Percentiles rank a stretch among this genome's conserved stretches.
Conservation (phyloP, 1,140 invertebrate genomes). For the Drosophila persimilis region DNA sequence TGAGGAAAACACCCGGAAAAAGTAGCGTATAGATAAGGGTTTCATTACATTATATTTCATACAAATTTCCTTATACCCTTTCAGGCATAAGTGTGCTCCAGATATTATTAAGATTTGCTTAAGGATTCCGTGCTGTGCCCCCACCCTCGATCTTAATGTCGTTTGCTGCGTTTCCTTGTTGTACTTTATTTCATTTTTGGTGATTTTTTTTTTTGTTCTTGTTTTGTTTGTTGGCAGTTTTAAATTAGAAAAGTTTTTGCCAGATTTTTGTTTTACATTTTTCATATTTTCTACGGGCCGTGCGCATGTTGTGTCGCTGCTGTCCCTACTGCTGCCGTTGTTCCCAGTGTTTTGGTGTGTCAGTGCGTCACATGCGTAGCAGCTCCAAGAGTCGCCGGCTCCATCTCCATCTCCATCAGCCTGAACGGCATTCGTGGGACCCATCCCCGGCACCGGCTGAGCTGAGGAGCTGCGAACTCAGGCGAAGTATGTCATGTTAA, state of each 20-base stretch:
- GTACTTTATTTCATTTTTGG: slow-evolving; percentile 62
- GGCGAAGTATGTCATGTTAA: slow-evolving; percentile 67
- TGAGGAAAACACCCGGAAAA: neutral
- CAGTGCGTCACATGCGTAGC: slow-evolving; percentile 69
- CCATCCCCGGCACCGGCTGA: slow-evolving; percentile 42
- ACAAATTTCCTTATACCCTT: slow-evolving; percentile 1
- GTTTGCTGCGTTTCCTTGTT: slow-evolving; percentile 54
- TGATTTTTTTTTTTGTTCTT: slow-evolving; percentile 27
- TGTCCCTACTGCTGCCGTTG: slow-evolving; percentile 21
- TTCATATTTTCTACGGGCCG: slow-evolving; percentile 78
- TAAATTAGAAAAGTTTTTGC: slow-evolving; percentile 81
- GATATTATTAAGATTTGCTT: slow-evolving; percentile 73
- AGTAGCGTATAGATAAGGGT: too few species aligned
- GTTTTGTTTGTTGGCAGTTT: slow-evolving; percentile 71
- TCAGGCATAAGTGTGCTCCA: slow-evolving; percentile 34
- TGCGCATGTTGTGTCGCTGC: slow-evolving; percentile 70
- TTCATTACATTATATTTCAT: too few species aligned
- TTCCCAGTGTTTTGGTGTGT: slow-evolving; percentile 40
- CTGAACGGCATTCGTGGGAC: slow-evolving; percentile 35
- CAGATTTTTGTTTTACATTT: slow-evolving; percentile 82
- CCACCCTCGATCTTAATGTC: slow-evolving; percentile 45
- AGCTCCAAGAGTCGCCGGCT: slow-evolving; percentile 27
- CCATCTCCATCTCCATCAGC: slow-evolving; percentile 22
- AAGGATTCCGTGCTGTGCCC: slow-evolving; percentile 34
- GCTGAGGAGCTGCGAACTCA: slow-evolving; percentile 32